A percentile compares a stretch with the other conserved stretches of the same genome.
Evolutionary conservation across 2,888 invertebrate genomes (phyloP).

Genomic region (Drosophila eohydei): DNA sequence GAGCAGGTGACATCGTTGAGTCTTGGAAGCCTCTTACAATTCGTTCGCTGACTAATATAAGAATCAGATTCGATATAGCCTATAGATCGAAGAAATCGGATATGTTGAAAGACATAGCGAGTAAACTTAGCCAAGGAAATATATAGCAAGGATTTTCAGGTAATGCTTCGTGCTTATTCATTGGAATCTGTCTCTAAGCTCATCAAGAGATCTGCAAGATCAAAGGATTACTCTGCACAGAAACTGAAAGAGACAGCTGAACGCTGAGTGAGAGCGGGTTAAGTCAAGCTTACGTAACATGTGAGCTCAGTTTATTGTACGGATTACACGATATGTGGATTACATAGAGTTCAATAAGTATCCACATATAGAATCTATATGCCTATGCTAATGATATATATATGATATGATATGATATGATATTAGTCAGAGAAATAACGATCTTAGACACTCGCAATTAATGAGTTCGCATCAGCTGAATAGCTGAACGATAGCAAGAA

Average conservation of each 20-base stretch:
- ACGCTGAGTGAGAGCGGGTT: neutral
- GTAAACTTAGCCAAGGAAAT: no score
- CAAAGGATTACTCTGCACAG: neutral
- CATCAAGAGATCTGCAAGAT: neutral
- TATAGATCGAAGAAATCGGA: no score
- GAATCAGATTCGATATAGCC: no score
- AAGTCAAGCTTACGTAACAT: neutral
- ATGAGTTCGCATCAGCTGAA: conserved; percentile 3
- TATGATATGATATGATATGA: neutral
- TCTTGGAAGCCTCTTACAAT: no score
- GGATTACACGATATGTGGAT: neutral
- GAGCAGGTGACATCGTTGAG: no score
- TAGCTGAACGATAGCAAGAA: neutral
- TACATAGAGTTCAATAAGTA: neutral
- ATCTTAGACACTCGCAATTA: neutral
- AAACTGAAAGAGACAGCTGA: neutral
- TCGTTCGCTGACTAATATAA: no score
- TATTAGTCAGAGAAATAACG: neutral
- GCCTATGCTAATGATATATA: neutral
- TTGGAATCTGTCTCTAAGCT: neutral
- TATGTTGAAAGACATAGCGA: no score
- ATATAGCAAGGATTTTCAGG: no score
- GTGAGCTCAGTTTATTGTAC: neutral
- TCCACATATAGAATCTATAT: no score
- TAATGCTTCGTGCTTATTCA: no score